Conservation (phyloP, 1,140 invertebrate species). For the Hylaeus anthracinus region DNA sequence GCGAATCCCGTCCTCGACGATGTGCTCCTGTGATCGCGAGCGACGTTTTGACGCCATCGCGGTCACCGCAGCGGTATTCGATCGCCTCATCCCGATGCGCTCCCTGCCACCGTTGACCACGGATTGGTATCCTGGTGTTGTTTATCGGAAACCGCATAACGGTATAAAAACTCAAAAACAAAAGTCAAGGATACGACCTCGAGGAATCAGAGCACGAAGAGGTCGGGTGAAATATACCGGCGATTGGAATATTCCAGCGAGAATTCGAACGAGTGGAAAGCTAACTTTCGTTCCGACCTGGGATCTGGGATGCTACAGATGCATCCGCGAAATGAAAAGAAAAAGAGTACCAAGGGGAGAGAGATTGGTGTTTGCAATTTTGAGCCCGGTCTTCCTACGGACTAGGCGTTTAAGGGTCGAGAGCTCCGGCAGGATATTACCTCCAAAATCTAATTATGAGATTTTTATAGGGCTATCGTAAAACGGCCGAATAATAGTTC, state of each 20-base stretch:
- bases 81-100: not conserved
- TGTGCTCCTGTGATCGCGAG: slow-evolving; percentile 39
- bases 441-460: slow-evolving; percentile 81
- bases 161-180: no score
- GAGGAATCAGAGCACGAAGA: no score
- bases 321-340: not conserved
- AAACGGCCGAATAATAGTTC: slow-evolving; percentile 71
- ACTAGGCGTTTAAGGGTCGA: not conserved
- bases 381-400: slow-evolving; percentile 2
- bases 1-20: slow-evolving; percentile 46
- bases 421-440: slow-evolving; percentile 74
- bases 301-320: not conserved
- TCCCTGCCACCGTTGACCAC: no score
- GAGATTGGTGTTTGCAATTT: slow-evolving; percentile 61
- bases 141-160: no score
- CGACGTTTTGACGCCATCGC: slow-evolving; percentile 49
- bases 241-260: not conserved
- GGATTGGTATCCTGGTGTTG: no score
- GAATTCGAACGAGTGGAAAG: not conserved
- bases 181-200: no score
- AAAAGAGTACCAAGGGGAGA: slow-evolving; percentile 18
- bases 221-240: no score
- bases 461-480: slow-evolving; percentile 81
- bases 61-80: slow-evolving; percentile 3
- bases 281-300: not conserved